These are phyloP conservation scores for Lithophane ornitopus DNA, from an alignment of 2,888 invertebrate genomes.

Conservation along the genomic window DNA sequence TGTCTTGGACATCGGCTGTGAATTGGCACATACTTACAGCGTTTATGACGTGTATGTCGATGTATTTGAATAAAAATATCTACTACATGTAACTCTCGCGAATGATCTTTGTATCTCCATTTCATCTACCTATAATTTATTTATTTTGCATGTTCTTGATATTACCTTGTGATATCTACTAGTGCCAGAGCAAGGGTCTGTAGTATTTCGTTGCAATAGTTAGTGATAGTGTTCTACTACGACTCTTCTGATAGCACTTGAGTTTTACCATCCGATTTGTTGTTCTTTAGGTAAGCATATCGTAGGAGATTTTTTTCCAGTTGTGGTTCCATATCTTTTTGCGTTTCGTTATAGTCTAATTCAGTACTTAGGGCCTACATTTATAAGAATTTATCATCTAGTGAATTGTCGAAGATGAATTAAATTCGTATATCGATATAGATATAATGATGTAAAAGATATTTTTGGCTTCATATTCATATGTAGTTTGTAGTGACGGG, in stretches of 20 bases:
- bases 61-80: constrained; percentile 59
- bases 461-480: constrained; percentile 86
- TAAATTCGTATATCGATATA: constrained; percentile 78
- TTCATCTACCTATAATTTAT: constrained; percentile 56
- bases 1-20: constrained; percentile 74
- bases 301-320: constrained; percentile 75
- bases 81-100: constrained; percentile 57
- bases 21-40: constrained; percentile 63
- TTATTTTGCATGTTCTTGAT: constrained; percentile 68
- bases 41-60: constrained; percentile 55
- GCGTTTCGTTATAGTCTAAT: constrained; percentile 78
- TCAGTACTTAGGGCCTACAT: constrained; percentile 87
- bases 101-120: constrained; percentile 64
- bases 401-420: constrained; percentile 76
- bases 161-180: constrained; percentile 76
- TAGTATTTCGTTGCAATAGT: constrained; percentile 71
- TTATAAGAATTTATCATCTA: constrained; percentile 77
- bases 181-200: constrained; percentile 70
- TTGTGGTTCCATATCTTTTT: constrained; percentile 72
- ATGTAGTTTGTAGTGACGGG: constrained; percentile 71
- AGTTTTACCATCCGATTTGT: constrained; percentile 74
- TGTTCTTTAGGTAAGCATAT: constrained; percentile 75
- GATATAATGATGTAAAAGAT: constrained; percentile 81
- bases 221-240: constrained; percentile 61
- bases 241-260: constrained; percentile 66